These are phyloP conservation scores for Hypercompe scribonia DNA, from an alignment of 2,888 invertebrate species.

Conservation along the genomic window DNA sequence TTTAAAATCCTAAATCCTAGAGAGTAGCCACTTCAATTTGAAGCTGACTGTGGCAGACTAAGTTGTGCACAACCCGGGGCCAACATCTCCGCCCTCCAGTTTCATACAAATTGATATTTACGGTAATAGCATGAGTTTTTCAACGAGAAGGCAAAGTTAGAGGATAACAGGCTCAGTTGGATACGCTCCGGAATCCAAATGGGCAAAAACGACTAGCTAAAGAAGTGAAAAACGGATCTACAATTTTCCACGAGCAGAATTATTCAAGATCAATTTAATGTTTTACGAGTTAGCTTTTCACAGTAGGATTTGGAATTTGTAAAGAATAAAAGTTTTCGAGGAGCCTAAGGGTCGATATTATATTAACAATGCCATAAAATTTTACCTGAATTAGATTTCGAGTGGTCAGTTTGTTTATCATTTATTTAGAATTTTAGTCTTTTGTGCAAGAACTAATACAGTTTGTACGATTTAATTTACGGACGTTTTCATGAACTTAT, in stretches of 20 bases:
- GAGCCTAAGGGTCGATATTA: slow-evolving; percentile 51
- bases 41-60: slow-evolving; percentile 72
- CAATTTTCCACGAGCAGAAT: slow-evolving; percentile 70
- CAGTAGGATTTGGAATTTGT: slow-evolving; percentile 48
- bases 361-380: slow-evolving; percentile 52
- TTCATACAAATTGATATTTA: slow-evolving; percentile 87
- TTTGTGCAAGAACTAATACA: slow-evolving; percentile 41
- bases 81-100: slow-evolving; percentile 78
- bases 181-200: slow-evolving; percentile 77
- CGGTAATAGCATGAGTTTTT: slow-evolving; percentile 85
- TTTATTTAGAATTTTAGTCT: slow-evolving; percentile 48
- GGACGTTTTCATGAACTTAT: not conserved
- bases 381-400: slow-evolving; percentile 40
- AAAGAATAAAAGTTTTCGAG: slow-evolving; percentile 48
- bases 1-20: slow-evolving; percentile 74
- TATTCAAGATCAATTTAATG: slow-evolving; percentile 77
- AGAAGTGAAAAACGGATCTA: slow-evolving; percentile 77
- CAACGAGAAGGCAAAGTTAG: slow-evolving; percentile 79
- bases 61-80: slow-evolving; percentile 65
- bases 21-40: slow-evolving; percentile 78
- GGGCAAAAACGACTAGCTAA: slow-evolving; percentile 75
- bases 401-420: slow-evolving; percentile 53
- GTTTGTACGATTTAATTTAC: not conserved
- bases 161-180: slow-evolving; percentile 81
- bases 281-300: slow-evolving; percentile 66